phyloP scores from a whole-genome alignment of 1,140 invertebrate genomes.

The Drosophila mayri region DNA sequence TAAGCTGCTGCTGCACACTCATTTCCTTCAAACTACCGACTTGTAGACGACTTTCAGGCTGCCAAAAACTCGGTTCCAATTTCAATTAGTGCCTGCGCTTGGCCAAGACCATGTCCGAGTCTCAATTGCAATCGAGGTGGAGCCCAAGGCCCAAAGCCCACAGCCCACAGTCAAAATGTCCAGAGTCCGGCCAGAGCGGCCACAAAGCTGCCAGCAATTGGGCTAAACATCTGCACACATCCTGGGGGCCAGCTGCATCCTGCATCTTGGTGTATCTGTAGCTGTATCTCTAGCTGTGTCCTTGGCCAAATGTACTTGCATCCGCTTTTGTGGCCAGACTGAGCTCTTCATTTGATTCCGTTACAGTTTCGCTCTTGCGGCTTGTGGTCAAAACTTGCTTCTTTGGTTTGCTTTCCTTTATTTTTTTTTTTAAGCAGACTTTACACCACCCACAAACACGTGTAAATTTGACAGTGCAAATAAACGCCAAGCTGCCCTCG shows the following conservation, averaged over 20 bases:
- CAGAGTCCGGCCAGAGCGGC: conserved; percentile 47
- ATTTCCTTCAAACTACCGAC: conserved; percentile 12
- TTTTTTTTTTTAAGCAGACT: conserved; percentile 26
- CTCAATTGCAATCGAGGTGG: not conserved
- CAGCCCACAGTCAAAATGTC: not conserved
- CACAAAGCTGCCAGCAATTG: conserved; percentile 61
- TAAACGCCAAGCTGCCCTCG: conserved; percentile 36
- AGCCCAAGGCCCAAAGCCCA: not conserved
- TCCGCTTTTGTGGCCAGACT: conserved; percentile 16
- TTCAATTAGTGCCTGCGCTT: conserved; percentile 49
- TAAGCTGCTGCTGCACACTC: not conserved
- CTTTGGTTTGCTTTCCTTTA: not conserved
- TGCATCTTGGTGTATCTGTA: conserved; percentile 5
- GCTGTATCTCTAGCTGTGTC: not conserved
- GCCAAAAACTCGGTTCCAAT: conserved; percentile 30
- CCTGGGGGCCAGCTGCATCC: conserved; percentile 31
- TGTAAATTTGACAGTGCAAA: conserved; percentile 77
- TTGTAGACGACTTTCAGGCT: conserved; percentile 3
- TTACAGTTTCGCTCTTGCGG: conserved; percentile 71
- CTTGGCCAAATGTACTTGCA: not conserved
- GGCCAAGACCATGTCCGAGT: conserved; percentile 10
- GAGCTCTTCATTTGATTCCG: conserved; percentile 73
- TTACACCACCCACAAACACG: conserved; percentile 47
- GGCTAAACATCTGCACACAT: conserved; percentile 41
- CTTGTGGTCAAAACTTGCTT: conserved; percentile 48